Evolutionary conservation across 2,113 vertebrate species (phyloP).

Genomic region (Psephotus haematonotus): DNA sequence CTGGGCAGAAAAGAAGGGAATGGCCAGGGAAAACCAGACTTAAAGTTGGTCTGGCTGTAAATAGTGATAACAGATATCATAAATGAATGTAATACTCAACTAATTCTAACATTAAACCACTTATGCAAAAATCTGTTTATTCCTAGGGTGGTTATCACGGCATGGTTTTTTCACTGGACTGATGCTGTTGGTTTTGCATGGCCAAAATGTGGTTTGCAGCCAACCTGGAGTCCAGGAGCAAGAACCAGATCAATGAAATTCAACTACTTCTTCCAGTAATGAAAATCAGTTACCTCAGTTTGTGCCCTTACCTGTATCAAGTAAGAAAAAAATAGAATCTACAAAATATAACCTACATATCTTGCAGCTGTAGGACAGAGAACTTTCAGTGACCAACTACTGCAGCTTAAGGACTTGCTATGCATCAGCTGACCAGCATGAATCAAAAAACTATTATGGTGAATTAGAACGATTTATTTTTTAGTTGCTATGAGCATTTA

Average conservation of each 20-base stretch:
- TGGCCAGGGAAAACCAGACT: not conserved
- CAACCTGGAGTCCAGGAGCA: not conserved
- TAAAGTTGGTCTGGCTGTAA: not conserved
- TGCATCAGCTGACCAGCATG: not conserved
- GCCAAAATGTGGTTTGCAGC: not conserved
- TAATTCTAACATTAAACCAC: not conserved
- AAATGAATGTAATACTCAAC: not conserved
- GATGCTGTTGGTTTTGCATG: not conserved
- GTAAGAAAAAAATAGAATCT: not conserved
- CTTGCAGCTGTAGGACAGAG: not conserved
- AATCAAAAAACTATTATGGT: not conserved
- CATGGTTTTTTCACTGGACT: not conserved
- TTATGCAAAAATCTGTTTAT: not conserved
- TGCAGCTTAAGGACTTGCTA: not conserved
- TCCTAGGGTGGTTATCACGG: not conserved
- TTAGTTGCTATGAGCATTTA: not conserved
- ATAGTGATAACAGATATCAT: not conserved
- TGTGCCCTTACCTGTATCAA: not conserved
- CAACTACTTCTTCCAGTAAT: not conserved
- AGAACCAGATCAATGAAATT: not conserved
- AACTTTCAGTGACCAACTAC: not conserved
- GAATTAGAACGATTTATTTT: not conserved
- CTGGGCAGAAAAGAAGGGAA: not conserved
- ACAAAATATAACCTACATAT: not conserved
- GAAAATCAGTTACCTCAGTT: not conserved